Evolutionary conservation across 2,797 vertebrate species (phyloP).

Genomic region (Scarus forsteni): DNA sequence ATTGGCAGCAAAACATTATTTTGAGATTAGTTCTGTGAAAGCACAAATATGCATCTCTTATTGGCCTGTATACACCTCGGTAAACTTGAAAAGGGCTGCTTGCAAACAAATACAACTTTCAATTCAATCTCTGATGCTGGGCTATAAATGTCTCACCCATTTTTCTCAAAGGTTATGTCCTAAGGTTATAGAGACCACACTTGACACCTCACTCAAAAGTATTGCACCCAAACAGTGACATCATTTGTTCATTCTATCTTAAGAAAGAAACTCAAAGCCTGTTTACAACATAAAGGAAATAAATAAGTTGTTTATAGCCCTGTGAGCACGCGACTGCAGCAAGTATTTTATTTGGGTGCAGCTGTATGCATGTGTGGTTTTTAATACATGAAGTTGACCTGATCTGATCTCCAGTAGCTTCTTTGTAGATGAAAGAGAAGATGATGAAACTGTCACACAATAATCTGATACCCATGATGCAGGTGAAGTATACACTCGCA

Average conservation of each 20-base stretch:
- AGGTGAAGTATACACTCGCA: constrained; percentile 64
- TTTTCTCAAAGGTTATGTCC: constrained; percentile 68
- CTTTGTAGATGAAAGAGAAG: constrained; percentile 33
- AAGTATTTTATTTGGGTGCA: neutral
- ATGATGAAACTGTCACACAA: constrained; percentile 63
- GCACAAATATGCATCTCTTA: no score
- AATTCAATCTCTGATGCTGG: constrained; percentile 30
- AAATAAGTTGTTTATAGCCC: constrained; percentile 3
- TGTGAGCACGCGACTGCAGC: neutral
- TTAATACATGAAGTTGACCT: constrained; percentile 29
- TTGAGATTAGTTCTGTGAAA: no score
- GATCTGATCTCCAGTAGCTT: constrained; percentile 31
- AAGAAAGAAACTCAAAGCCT: constrained; percentile 41
- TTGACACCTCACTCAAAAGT: constrained; percentile 31
- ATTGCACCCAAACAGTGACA: constrained; percentile 53
- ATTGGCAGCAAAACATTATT: no score
- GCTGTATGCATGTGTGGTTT: constrained; percentile 5
- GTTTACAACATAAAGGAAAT: constrained; percentile 29
- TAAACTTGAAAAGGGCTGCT: constrained; percentile 13
- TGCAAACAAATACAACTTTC: constrained; percentile 7
- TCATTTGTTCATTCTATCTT: constrained; percentile 64
- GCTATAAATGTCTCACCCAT: constrained; percentile 47
- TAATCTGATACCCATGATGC: constrained; percentile 72
- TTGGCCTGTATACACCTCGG: neutral
- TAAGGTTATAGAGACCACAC: constrained; percentile 61